Base-by-base conservation (phyloP, 2,113 vertebrate species). In the Poeciliopsis occidentalis region DNA sequence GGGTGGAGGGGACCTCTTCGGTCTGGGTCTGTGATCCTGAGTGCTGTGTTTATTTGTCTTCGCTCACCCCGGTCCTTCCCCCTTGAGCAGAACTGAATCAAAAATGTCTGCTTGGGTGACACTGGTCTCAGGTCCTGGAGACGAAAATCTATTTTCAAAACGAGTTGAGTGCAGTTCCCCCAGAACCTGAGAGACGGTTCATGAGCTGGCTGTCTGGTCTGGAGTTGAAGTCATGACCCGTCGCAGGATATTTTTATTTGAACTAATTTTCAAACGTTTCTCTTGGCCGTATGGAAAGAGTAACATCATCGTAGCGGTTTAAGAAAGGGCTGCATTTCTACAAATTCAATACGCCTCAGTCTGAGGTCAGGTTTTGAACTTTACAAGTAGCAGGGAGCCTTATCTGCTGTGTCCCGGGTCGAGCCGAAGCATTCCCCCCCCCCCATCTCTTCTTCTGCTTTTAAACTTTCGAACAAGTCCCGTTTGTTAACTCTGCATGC, bases 41-140 rank as follows among this genome's bases (percentile, higher is more conserved):
- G 76, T 82, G 72, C 34, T 37, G 62, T 90, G 91, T 91, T 92
- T 94, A 89, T 94, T 92, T 92, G 84, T 87, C 78, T 88, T n/a
- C 41, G 68, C 71, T 85, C 81, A 66, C 64, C 67, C 76, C 76
- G 22, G 57, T 87, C 73, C 79, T 65, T 74, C 86, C 79, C 79
- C 51, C 34, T 37, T 80, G 62, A 78, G 73, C 71, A 47, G 75
- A 69, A 71, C 65, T 15, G 77, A 87, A 88, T 74, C 19, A 24
- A 57, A 54, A 73, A 72, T 69, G 77, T 87, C 73, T 69, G 69
- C 67, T 73, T 67, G 69, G 44, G 65, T 71, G 41, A 73, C 71
- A 79, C 27, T 67, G 63, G 61, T 73, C 73, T 85, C 67, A 68
- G 77, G 51, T 88, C 78, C 80, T 67, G 2, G 4, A 62, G 65